Conservation (phyloP, 2,888 invertebrate genomes). For the Pachycephus smyrnensis region DNA sequence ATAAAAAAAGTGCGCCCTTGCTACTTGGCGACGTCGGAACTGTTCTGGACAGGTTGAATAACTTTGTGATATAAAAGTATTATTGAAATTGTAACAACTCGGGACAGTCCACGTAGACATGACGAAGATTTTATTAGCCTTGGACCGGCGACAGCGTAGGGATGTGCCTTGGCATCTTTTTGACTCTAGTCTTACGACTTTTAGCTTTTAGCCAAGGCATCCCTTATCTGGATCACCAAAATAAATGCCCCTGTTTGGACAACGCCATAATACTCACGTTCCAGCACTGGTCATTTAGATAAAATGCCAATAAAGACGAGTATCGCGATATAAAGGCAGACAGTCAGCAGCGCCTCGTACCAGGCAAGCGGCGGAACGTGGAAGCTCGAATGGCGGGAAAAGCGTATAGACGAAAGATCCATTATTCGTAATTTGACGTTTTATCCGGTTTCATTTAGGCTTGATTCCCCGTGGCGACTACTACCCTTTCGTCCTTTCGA, state of each 20-base stretch:
- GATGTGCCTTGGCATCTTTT: background rate
- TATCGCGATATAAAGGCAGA: background rate
- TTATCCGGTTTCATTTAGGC: background rate
- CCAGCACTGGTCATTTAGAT: background rate
- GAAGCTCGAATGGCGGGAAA: background rate
- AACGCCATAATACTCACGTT: background rate
- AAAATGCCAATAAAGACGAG: conserved; percentile 3
- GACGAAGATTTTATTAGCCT: background rate
- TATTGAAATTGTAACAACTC: background rate
- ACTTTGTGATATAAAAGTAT: background rate
- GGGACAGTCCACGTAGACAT: background rate
- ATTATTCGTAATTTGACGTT: background rate
- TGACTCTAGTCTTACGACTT: background rate
- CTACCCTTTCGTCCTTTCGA: background rate
- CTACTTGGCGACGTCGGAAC: background rate
- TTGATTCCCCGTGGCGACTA: background rate
- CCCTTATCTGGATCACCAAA: background rate
- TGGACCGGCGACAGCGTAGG: background rate
- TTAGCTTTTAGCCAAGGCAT: background rate
- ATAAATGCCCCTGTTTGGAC: conserved; percentile 1
- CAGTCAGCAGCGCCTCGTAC: background rate
- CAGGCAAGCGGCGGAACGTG: background rate
- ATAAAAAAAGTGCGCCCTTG: too few relatives aligned
- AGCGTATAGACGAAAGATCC: background rate
- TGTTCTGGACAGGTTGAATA: background rate